phyloP scores from a whole-genome alignment of 53 echinoderm and acorn worm species.

The Astropecten irregularis region DNA sequence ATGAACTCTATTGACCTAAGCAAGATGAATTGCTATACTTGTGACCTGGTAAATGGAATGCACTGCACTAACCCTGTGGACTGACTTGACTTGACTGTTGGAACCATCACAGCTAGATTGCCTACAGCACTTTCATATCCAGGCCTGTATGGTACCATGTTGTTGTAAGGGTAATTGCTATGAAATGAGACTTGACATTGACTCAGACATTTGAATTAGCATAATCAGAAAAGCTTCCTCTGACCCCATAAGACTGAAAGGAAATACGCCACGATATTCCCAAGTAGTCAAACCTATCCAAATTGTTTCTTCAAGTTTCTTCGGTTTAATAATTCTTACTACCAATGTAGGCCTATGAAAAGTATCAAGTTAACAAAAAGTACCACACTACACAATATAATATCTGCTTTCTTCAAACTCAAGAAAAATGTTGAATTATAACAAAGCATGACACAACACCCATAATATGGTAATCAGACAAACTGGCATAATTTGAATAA shows the following conservation, averaged over 20 bases:
- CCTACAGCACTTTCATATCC: constrained; percentile 59
- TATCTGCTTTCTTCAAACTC: too few species aligned
- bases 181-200: constrained; percentile 55
- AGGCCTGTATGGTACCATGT: constrained; percentile 7
- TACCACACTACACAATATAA: too few species aligned
- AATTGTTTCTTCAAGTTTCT: too few species aligned
- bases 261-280: constrained; percentile 1
- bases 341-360: too few species aligned
- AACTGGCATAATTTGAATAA: too few species aligned
- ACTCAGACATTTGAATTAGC: constrained; percentile 53
- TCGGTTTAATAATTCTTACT: too few species aligned
- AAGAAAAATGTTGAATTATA: too few species aligned
- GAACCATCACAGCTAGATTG: constrained; percentile 34
- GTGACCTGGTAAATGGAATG: constrained; percentile 55
- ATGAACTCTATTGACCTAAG: constrained; percentile 44
- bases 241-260: background rate
- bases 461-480: too few species aligned
- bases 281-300: too few species aligned
- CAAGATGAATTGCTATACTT: constrained; percentile 8
- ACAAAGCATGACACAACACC: too few species aligned
- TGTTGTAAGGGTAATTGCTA: constrained; percentile 54
- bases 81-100: background rate
- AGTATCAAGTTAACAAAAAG: too few species aligned
- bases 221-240: constrained; percentile 60
- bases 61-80: background rate